phyloP scores from a whole-genome alignment of 2,113 vertebrate species.

The Gopherus flavomarginatus region DNA sequence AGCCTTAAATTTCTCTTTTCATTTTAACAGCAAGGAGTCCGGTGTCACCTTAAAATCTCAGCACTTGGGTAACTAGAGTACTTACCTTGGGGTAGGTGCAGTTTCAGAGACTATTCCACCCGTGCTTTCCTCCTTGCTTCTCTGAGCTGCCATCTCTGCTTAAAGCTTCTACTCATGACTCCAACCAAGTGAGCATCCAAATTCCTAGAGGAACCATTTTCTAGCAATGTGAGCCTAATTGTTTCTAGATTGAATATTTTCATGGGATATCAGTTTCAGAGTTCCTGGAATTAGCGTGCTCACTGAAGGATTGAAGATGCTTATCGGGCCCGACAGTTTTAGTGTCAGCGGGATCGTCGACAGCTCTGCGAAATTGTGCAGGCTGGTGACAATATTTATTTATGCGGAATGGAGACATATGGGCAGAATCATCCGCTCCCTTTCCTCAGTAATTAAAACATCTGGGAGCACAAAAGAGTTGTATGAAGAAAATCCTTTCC shows the following conservation, averaged over 20 bases:
- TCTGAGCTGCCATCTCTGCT: background rate
- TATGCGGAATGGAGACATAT: slow-evolving; percentile 92
- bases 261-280: slow-evolving; percentile 87
- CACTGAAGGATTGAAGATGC: slow-evolving; percentile 93
- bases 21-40: too few relatives aligned
- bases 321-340: slow-evolving; percentile 93
- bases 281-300: slow-evolving; percentile 91
- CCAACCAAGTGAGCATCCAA: slow-evolving; percentile 61
- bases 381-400: slow-evolving; percentile 82
- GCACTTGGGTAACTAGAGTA: background rate
- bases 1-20: too few relatives aligned
- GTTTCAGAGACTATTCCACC: background rate
- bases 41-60: background rate
- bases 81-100: background rate
- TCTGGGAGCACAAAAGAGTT: slow-evolving; percentile 86
- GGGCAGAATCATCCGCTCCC: slow-evolving; percentile 92
- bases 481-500: slow-evolving; percentile 56
- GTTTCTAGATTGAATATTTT: slow-evolving; percentile 96
- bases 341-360: slow-evolving; percentile 83
- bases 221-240: slow-evolving; percentile 81
- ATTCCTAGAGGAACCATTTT: slow-evolving; percentile 71
- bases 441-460: slow-evolving; percentile 97
- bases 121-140: accelerated
- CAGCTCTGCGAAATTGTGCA: slow-evolving; percentile 77
- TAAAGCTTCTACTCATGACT: slow-evolving; percentile 17